Base-by-base conservation (phyloP, 2,888 invertebrate species). In the Erebia epiphron region DNA sequence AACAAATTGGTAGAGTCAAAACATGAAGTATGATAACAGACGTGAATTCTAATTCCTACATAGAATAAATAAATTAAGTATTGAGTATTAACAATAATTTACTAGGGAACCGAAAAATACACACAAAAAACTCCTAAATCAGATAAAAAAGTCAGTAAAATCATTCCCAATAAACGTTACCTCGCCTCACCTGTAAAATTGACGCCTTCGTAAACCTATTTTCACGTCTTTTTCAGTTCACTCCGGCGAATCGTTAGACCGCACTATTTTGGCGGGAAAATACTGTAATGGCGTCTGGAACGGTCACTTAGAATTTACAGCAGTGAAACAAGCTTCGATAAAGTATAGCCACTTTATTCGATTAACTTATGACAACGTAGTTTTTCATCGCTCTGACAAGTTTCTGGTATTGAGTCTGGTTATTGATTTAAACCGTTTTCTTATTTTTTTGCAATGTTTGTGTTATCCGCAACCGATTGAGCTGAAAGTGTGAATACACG, bases 231-330 rank as follows among this genome's bases (percentile, higher is more conserved):
- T 64, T 54, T 18, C 64, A 54, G 64, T 54, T 64, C 54, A 54
- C 64, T 41, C 54, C 41, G 41, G 16, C 52, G 16, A 41, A 64
- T 64, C 52, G 64, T 52, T 64, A 41, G n/a, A 56, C 70, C 46
- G 35, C 60, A 70, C 54, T 67, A 70, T 70, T 70, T 70, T 43
- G 61, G 41, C 49, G 61, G 52, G 46, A 66, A 70, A 66, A 70
- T 70, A 70, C 62, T 66, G 70, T 70, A 70, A 70, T 70, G 54
- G 66, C 66, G 52, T 66, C 66, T 63, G 64, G 64, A 52, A 64
- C 64, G 64, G 64, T 13, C 54, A 52, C 14, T 54, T 5, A 18
- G 16, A 64, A 63, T 50, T 63, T 63, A 50, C 26, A 63, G 63
- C 41, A 18, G 35, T 8, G 16, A 64, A 54, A 64, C 64, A 64